Base-by-base conservation (phyloP, 2,888 invertebrate genomes). In the Celastrina argiolus region DNA sequence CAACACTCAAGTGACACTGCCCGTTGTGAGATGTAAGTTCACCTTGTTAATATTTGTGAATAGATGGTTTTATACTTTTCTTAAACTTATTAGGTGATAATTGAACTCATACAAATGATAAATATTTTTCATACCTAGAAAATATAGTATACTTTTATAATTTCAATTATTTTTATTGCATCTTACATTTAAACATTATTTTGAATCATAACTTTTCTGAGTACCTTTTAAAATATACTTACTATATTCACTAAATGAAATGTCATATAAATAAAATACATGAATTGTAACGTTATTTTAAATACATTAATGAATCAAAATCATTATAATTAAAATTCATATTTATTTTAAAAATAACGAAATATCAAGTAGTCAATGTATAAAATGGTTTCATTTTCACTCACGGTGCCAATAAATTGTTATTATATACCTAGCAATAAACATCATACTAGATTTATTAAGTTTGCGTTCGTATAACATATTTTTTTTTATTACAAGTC, bases 101-200 rank as follows among this genome's bases (percentile, higher is more conserved):
- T 61, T 39, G 26, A 22, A 61, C 36, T 61, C 61, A 61, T 61
- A 51, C 22, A 61, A 61, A 61, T 61, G 39, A 61, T 22, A 61
- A 61, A 61, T 61, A 61, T 61, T 61, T 61, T 61, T 61, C 61
- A 61, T 61, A 61, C 61, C 61, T 61, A 61, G 61, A 36, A 36
- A 61, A 39, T 18, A 36, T 61, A 61, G 39, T 36, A 14, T 61
- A 14, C 18, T 39, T 12, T 36, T 36, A 39, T 61, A 39, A 12
- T 22, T 61, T 31, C 16, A 2, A 39, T 59, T 10, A 10, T 61
- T 22, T 34, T n/a, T 26, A 56, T 28, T 31, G 5, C 26, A 45
- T 18, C 22, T 56, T 56, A 45, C 16, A 45, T 45, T 45, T 1
- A 39, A 58, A 26, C 39, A 4, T 45, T 45, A 16, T 18, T 45